Evolutionary conservation across 2,797 vertebrate genomes (phyloP).

Genomic region (Fundulus diaphanus): DNA sequence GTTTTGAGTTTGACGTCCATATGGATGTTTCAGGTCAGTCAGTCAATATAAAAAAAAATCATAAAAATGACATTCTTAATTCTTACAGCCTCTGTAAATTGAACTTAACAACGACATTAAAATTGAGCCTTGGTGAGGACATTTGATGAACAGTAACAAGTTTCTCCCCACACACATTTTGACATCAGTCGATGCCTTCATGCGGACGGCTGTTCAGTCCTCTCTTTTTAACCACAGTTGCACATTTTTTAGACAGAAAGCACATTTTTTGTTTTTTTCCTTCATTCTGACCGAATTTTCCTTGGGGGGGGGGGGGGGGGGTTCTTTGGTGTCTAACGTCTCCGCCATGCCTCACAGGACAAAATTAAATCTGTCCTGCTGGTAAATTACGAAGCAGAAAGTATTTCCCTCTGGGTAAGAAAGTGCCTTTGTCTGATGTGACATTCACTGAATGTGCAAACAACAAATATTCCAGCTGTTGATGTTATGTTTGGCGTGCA

Average conservation of each 20-base stretch:
- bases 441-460: conserved; percentile 3
- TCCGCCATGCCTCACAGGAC: conserved; percentile 22
- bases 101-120: neutral
- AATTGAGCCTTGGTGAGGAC: neutral
- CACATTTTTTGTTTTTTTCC: neutral
- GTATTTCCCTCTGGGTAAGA: conserved; percentile 13
- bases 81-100: neutral
- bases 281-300: neutral
- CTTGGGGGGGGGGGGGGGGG: neutral
- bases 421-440: conserved; percentile 8
- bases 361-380: conserved; percentile 15
- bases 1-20: neutral
- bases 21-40: neutral
- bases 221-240: neutral
- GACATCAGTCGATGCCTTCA: neutral
- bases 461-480: conserved; percentile 20
- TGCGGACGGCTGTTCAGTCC: neutral
- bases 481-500: conserved; percentile 5
- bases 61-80: neutral
- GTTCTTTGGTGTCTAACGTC: conserved; percentile 19
- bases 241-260: neutral
- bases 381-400: conserved; percentile 32
- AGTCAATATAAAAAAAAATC: neutral
- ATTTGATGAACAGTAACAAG: neutral
- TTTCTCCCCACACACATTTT: neutral